These are phyloP conservation scores for Lepidurus apus DNA, from an alignment of 1,140 invertebrate species.

Conservation along the genomic window DNA sequence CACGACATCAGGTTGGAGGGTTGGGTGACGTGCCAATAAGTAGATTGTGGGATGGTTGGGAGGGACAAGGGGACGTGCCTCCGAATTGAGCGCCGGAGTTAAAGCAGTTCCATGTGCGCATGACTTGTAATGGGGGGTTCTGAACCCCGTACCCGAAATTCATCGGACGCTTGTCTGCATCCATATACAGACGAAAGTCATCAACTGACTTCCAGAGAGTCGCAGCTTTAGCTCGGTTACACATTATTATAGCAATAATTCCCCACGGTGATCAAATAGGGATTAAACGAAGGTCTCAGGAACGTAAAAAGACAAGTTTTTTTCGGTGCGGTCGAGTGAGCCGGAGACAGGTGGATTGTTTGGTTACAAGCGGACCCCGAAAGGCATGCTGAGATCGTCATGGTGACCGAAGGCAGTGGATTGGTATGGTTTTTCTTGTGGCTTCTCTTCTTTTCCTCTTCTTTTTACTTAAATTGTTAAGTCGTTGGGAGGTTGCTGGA, in stretches of 20 bases:
- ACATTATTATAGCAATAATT: not conserved
- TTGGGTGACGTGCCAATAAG: slow-evolving; percentile 11
- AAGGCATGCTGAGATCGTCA: not conserved
- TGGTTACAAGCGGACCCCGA: not conserved
- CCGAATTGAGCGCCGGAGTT: not conserved
- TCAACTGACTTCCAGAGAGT: not conserved
- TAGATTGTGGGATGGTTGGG: slow-evolving; percentile 8
- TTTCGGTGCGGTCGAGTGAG: slow-evolving; percentile 1
- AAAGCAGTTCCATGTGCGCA: slow-evolving; percentile 3
- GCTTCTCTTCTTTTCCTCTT: not conserved
- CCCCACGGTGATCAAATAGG: not conserved
- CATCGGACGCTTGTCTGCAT: slow-evolving; percentile 20
- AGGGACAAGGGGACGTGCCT: slow-evolving; percentile 5
- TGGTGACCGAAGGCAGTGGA: slow-evolving; percentile 31
- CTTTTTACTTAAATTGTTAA: not conserved
- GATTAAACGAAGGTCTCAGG: not conserved
- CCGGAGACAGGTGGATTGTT: slow-evolving; percentile 8
- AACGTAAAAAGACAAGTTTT: too few relatives aligned
- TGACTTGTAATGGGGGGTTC: not conserved
- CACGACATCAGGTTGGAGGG: slow-evolving; percentile 4
- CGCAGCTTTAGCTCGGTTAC: not conserved
- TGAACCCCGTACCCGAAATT: not conserved
- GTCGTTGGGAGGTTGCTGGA: not conserved
- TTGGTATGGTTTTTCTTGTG: slow-evolving; percentile 17
- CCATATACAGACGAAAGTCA: slow-evolving; percentile 18